phyloP scores from a whole-genome alignment of 2,888 invertebrate genomes.

The Calliphora vomitoria region DNA sequence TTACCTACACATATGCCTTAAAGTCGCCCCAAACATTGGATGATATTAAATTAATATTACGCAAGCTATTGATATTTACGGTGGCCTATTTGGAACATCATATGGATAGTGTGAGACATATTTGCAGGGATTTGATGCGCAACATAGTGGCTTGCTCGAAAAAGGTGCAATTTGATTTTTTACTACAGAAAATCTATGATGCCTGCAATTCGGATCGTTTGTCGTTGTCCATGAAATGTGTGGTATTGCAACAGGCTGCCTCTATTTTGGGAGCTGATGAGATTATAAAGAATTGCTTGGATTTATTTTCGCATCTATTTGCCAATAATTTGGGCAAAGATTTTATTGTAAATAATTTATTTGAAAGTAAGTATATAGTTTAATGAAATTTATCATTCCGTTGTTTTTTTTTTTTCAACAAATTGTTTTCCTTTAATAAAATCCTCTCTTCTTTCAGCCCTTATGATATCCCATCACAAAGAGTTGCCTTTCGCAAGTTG shows the following conservation, averaged over 20 bases:
- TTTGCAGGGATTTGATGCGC: slow-evolving; percentile 86
- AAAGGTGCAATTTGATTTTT: slow-evolving; percentile 76
- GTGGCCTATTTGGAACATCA: slow-evolving; percentile 88
- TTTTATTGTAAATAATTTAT: slow-evolving; percentile 86
- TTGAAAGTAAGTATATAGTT: slow-evolving; percentile 82
- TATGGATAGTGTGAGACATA: slow-evolving; percentile 88
- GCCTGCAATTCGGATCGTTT: slow-evolving; percentile 77
- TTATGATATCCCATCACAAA: slow-evolving; percentile 85
- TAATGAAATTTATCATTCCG: too few species aligned
- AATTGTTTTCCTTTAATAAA: not conserved
- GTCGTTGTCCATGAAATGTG: slow-evolving; percentile 78
- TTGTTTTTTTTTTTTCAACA: too few species aligned
- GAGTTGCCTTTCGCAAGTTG: slow-evolving; percentile 84
- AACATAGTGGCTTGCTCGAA: slow-evolving; percentile 84
- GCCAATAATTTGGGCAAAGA: slow-evolving; percentile 79
- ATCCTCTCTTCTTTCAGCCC: slow-evolving; percentile 71
- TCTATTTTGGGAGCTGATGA: slow-evolving; percentile 78
- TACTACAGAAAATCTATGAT: slow-evolving; percentile 78
- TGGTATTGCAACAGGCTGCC: slow-evolving; percentile 79
- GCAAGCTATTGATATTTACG: slow-evolving; percentile 84
- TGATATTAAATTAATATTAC: slow-evolving; percentile 81
- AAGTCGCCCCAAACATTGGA: slow-evolving; percentile 76
- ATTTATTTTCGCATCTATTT: slow-evolving; percentile 78
- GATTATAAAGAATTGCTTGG: slow-evolving; percentile 77
- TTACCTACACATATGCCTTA: slow-evolving; percentile 76